Percentiles rank a stretch among this genome's conserved stretches.
Conservation (phyloP, 1,140 invertebrate genomes). For the Bombus breviceps region DNA sequence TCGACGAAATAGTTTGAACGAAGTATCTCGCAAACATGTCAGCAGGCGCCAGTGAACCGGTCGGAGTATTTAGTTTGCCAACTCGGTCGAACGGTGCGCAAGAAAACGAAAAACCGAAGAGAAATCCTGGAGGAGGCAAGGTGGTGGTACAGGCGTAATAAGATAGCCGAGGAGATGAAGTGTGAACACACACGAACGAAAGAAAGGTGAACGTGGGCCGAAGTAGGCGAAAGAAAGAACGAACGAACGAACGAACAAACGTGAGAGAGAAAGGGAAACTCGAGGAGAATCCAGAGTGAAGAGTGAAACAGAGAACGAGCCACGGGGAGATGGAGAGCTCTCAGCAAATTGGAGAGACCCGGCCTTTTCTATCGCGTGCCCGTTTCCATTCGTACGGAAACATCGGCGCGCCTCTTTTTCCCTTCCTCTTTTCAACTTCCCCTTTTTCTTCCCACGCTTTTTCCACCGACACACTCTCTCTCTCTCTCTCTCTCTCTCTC, state of each 20-base stretch:
- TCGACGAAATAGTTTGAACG: not conserved
- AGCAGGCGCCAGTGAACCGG: not conserved
- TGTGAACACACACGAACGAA: constrained; percentile 28
- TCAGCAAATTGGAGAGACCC: constrained; percentile 62
- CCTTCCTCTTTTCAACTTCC: constrained; percentile 32
- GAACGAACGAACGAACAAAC: not conserved
- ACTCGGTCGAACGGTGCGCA: not conserved
- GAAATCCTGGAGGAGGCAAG: not conserved
- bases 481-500: not conserved
- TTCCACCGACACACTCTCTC: not conserved
- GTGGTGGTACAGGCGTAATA: constrained; percentile 37
- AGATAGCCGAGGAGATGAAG: constrained; percentile 41
- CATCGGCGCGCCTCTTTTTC: constrained; percentile 45
- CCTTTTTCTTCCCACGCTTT: not conserved
- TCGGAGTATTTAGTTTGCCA: constrained; percentile 39
- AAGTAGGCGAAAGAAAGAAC: constrained; percentile 4
- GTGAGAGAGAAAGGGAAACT: not conserved
- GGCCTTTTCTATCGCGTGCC: constrained; percentile 51
- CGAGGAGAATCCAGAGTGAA: too few relatives aligned
- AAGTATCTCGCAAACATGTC: not conserved
- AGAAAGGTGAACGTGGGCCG: constrained; percentile 7
- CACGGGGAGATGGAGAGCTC: constrained; percentile 38
- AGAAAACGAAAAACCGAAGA: not conserved
- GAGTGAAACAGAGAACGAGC: constrained; percentile 21
- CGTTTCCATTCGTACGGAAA: constrained; percentile 56